phyloP scores from a whole-genome alignment of 2,113 vertebrate species.

The Pygoscelis antarcticus region DNA sequence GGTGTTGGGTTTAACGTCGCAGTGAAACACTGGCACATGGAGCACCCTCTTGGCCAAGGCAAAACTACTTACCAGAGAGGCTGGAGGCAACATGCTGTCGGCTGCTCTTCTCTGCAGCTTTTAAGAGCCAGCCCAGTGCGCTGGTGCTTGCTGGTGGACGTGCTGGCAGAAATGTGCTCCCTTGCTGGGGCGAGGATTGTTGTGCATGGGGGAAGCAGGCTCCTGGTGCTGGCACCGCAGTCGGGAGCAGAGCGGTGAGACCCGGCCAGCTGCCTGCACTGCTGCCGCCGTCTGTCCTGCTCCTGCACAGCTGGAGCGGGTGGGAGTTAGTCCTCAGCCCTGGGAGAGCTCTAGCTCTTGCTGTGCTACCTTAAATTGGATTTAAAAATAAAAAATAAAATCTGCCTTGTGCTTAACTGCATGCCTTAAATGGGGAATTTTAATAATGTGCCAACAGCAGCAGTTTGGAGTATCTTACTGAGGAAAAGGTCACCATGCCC shows the following conservation, averaged over 20 bases:
- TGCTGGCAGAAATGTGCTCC: not conserved
- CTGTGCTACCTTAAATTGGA: conserved; percentile 43
- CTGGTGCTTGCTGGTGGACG: not conserved
- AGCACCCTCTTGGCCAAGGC: not conserved
- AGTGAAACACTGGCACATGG: not conserved
- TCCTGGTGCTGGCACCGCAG: not conserved
- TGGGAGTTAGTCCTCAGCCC: not conserved
- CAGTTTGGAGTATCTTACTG: conserved; percentile 63
- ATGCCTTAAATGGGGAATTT: conserved; percentile 46
- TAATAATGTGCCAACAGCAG: conserved; percentile 71
- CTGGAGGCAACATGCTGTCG: not conserved
- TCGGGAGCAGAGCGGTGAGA: accelerated
- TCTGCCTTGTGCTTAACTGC: not conserved
- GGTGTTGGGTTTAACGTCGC: not conserved
- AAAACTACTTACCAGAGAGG: not conserved
- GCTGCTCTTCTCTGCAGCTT: not conserved
- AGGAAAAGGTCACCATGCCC: conserved; percentile 70
- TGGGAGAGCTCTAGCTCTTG: not conserved
- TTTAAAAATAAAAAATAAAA: conserved; percentile 1
- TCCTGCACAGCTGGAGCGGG: not conserved
- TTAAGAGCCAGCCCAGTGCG: accelerated
- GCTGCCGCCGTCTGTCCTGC: not conserved
- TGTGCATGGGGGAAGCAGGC: not conserved
- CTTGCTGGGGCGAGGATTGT: not conserved
- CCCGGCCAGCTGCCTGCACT: not conserved